These are phyloP conservation scores for Drosophila greeni DNA, from an alignment of 2,888 invertebrate species.

Conservation along the genomic window DNA sequence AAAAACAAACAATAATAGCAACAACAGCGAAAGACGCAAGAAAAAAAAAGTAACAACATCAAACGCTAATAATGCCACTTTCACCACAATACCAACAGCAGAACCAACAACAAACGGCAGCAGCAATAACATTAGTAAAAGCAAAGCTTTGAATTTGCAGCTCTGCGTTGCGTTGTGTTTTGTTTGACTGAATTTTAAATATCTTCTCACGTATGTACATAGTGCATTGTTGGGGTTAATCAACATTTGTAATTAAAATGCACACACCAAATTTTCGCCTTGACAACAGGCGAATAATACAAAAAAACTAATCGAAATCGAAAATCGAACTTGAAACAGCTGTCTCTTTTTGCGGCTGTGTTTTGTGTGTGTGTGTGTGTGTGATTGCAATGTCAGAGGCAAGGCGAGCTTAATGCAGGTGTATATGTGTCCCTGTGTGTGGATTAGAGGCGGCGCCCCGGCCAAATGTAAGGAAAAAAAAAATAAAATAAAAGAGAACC, in stretches of 20 bases:
- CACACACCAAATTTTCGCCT: slow-evolving; percentile 28
- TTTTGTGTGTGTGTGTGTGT: slow-evolving; percentile 3
- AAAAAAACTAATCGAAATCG: slow-evolving; percentile 30
- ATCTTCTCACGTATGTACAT: slow-evolving; percentile 25
- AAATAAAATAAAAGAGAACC: slow-evolving; percentile 21
- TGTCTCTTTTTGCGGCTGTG: slow-evolving; percentile 32
- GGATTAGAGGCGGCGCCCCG: slow-evolving; percentile 36
- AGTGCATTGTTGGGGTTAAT: slow-evolving; percentile 16
- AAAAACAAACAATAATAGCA: slow-evolving; percentile 33
- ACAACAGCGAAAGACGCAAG: slow-evolving; percentile 3
- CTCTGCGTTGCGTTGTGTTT: slow-evolving; percentile 3
- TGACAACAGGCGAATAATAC: slow-evolving; percentile 34
- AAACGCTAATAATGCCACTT: slow-evolving; percentile 53
- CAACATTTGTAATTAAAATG: slow-evolving; percentile 49
- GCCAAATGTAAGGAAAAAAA: slow-evolving; percentile 14
- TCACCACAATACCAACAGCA: slow-evolving; percentile 49
- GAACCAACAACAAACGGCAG: background rate
- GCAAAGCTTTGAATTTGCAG: slow-evolving; percentile 3
- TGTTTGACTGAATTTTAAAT: slow-evolving; percentile 51
- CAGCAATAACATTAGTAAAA: slow-evolving; percentile 4
- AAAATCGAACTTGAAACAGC: slow-evolving; percentile 59
- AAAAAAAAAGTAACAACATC: slow-evolving; percentile 17
- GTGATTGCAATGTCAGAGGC: slow-evolving; percentile 36
- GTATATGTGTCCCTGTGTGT: slow-evolving; percentile 17
- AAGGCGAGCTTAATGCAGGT: slow-evolving; percentile 6